Evolutionary conservation across 1,140 invertebrate species (phyloP).

Genomic region (Hormaphis cornu): DNA sequence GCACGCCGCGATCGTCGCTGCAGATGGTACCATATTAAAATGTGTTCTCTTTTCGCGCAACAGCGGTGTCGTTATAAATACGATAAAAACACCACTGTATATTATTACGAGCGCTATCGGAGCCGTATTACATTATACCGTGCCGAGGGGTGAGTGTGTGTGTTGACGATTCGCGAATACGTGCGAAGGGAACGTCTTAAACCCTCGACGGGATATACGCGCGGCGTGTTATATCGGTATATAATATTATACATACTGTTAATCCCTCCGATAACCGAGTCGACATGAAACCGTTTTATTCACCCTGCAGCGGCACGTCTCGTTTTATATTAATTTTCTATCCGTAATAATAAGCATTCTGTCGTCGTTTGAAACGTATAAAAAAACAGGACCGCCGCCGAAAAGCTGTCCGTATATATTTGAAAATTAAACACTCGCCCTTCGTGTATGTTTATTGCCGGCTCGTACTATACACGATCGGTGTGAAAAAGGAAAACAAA

Average conservation of each 20-base stretch:
- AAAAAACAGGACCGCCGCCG: neutral
- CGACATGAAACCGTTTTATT: slow-evolving; percentile 14
- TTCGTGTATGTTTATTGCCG: too few species aligned
- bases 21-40: slow-evolving; percentile 25
- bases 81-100: too few species aligned
- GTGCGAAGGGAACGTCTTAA: slow-evolving; percentile 26
- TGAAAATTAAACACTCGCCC: slow-evolving; percentile 26
- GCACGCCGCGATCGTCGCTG: too few species aligned
- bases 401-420: slow-evolving; percentile 21
- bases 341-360: slow-evolving; percentile 23
- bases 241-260: slow-evolving; percentile 15
- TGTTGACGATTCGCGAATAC: slow-evolving; percentile 24
- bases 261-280: slow-evolving; percentile 18
- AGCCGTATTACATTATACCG: too few species aligned
- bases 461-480: too few species aligned
- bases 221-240: neutral
- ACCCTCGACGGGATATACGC: too few species aligned
- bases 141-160: neutral
- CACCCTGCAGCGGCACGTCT: neutral
- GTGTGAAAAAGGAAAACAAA: too few species aligned
- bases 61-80: too few species aligned
- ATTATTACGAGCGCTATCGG: too few species aligned
- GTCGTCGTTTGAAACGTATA: slow-evolving; percentile 4
- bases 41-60: too few species aligned
- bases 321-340: slow-evolving; percentile 28